Evolutionary conservation across 2,888 invertebrate species (phyloP), one percentile per base, ranked within the genome.

Genomic region (Silvanus unidentatus): DNA sequence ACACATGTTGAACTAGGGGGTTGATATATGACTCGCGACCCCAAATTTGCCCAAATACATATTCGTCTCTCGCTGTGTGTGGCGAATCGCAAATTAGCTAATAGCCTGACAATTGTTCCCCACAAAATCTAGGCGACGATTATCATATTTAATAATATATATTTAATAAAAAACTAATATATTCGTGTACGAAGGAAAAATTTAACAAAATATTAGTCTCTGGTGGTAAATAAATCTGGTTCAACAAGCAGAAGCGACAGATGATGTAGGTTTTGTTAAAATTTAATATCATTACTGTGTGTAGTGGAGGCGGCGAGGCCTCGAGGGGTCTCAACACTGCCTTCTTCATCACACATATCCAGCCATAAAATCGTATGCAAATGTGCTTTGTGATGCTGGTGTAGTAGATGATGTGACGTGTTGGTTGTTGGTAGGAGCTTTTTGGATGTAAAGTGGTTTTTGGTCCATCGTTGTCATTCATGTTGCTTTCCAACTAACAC

Each of bases 251-350:
- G n/a, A 32, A 11, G 12, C 32, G 32, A 32, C 32, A 32, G 32
- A 32, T 32, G 32, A 32, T 32, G 32, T 32, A 37, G 44, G 50
- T 54, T 52, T 52, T 54, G 53, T 50, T 45, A 44, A 39, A 50
- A 45, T 48, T 54, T 52, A 55, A 54, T 54, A 53, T 49, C 47
- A 42, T 55, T 52, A 55, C 48, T 54, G 53, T 55, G 32, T 11
- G n/a, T 11, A n/a, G 32, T 5, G 3, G 32, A 49, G 52, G 50
- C 49, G 53, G 29, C 39, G 43, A 52, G 52, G 53, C 53, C 52
- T 55, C 52, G 55, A 53, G 22, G 22, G 22, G 22, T 22, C 22
- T 22, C 22, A 22, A 22, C 22, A 22, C 8, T 22, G 22, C 22
- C 22, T 5, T 22, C 22, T 22, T 22, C 22, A 22, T 22, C 22